Evolutionary conservation across 2,888 invertebrate species (phyloP).

Genomic region (Lagria hirta): DNA sequence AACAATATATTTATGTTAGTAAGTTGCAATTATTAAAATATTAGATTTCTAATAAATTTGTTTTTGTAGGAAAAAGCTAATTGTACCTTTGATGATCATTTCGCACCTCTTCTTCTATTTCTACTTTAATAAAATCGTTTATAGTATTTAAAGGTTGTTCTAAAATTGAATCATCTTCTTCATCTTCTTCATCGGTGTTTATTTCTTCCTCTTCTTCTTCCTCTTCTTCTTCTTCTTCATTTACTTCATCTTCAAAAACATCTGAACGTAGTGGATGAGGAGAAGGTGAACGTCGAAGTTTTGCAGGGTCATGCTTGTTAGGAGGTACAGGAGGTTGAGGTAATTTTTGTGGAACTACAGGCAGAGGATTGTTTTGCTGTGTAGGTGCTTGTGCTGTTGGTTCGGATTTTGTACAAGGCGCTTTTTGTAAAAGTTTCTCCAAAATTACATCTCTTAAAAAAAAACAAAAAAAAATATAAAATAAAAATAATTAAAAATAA

Average conservation of each 20-base stretch:
- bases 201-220: slow-evolving; percentile 35
- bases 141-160: slow-evolving; percentile 29
- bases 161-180: slow-evolving; percentile 36
- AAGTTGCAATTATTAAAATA: no score
- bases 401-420: slow-evolving; percentile 20
- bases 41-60: no score
- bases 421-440: slow-evolving; percentile 37
- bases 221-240: slow-evolving; percentile 40
- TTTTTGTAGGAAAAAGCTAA: no score
- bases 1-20: no score
- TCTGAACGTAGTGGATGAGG: slow-evolving; percentile 45
- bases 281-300: slow-evolving; percentile 48
- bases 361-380: slow-evolving; percentile 14
- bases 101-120: slow-evolving; percentile 26
- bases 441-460: slow-evolving; percentile 43
- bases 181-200: slow-evolving; percentile 43
- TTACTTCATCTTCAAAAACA: slow-evolving; percentile 41
- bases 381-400: slow-evolving; percentile 33
- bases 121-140: slow-evolving; percentile 37
- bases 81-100: slow-evolving; percentile 25
- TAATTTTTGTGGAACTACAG: slow-evolving; percentile 12
- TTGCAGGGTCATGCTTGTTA: slow-evolving; percentile 27
- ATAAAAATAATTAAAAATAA: slow-evolving; percentile 23
- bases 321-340: slow-evolving; percentile 27
- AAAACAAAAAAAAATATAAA: slow-evolving; percentile 34